Conservation (phyloP, 2,797 vertebrate genomes). For the Gadopsis bispinosus region DNA sequence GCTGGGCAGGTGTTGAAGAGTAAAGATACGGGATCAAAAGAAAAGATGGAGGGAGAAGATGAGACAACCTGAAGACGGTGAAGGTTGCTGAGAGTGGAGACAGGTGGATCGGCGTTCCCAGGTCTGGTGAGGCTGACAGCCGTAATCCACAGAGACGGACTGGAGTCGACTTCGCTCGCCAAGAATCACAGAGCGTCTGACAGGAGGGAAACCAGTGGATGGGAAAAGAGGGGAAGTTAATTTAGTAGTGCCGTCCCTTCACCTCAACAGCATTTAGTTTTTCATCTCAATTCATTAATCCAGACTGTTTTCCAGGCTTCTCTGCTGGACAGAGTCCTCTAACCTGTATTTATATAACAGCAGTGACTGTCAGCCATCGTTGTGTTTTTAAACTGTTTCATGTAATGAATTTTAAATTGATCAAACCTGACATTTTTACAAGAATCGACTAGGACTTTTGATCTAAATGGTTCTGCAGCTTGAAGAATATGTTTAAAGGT, state of each 20-base stretch:
- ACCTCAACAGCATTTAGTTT: conserved; percentile 1
- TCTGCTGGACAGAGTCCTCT: not conserved
- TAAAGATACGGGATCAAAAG: conserved; percentile 7
- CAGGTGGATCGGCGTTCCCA: conserved; percentile 23
- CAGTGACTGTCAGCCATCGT: not conserved
- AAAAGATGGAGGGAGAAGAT: not conserved
- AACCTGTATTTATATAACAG: not conserved
- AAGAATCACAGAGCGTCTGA: conserved; percentile 35
- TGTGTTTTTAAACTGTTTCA: not conserved
- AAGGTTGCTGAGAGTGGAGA: conserved; percentile 15
- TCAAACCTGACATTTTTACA: not conserved
- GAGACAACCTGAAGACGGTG: not conserved
- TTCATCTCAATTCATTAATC: conserved; percentile 33
- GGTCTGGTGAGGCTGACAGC: conserved; percentile 34
- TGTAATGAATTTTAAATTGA: not conserved
- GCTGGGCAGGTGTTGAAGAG: not conserved
- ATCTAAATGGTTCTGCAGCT: not conserved
- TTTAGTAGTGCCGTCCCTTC: not conserved
- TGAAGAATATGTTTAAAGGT: not conserved
- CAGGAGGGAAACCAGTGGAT: conserved; percentile 30
- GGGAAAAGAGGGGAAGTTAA: conserved; percentile 6
- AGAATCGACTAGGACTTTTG: not conserved
- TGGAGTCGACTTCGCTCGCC: not conserved
- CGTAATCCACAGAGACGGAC: conserved; percentile 33
- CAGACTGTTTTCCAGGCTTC: not conserved